These are phyloP conservation scores for Tachysurus fulvidraco DNA, from an alignment of 2,113 vertebrate genomes.

Conservation along the genomic window DNA sequence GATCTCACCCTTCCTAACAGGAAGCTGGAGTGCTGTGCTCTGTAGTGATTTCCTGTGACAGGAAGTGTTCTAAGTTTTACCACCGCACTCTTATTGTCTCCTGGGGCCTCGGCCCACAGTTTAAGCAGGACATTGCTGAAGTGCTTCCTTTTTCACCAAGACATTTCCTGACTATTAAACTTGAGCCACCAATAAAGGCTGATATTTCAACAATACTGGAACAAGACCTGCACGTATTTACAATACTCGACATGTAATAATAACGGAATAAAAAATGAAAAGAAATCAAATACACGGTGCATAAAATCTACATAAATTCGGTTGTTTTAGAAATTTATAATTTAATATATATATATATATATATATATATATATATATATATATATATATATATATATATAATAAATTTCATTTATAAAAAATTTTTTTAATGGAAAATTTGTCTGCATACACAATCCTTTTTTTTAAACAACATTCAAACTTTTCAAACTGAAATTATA, in stretches of 20 bases:
- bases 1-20: conserved; percentile 56
- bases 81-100: conserved; percentile 24
- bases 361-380: too few species aligned
- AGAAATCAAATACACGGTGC: not conserved
- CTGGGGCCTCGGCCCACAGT: not conserved
- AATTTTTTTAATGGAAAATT: too few species aligned
- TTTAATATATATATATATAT: not conserved
- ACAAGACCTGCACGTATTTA: too few species aligned
- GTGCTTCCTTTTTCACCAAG: conserved; percentile 39
- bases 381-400: too few species aligned
- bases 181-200: not conserved
- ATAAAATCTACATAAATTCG: not conserved
- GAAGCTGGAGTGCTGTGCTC: conserved; percentile 49
- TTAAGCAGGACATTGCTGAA: conserved; percentile 16
- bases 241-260: not conserved
- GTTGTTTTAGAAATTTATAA: not conserved
- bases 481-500: not conserved
- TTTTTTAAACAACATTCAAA: not conserved
- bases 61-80: conserved; percentile 39
- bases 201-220: not conserved
- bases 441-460: not conserved
- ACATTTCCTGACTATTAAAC: conserved; percentile 29
- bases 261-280: not conserved
- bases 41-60: conserved; percentile 51
- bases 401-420: too few species aligned